Evolutionary conservation across 1,140 invertebrate species (phyloP), one percentile per base, ranked within the genome.

Genomic region (Arion vulgaris): DNA sequence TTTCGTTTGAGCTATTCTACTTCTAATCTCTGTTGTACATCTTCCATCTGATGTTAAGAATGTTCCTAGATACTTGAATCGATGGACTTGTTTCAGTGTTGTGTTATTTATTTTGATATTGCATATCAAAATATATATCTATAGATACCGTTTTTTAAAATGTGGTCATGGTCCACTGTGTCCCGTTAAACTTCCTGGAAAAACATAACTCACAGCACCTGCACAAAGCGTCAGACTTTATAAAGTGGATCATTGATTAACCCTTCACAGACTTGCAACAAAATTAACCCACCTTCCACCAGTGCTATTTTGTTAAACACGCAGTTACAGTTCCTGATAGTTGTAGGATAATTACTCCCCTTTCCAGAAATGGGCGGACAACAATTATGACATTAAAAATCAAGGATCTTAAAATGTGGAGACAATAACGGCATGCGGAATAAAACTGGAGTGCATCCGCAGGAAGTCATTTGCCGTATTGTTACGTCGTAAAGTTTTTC

Each of bases 381-480:
- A 66, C 28, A 66, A 66, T 66, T 66, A 66, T 66, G 62, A 66
- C 62, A 66, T 66, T 66, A 66, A 66, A n/a, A 66, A 66, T 66
- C 62, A 7, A 32, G 11, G 11, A 66, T 17, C n/a, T 32, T n/a
- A 5, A 32, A 66, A 66, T 32, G 62, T 66, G 62, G 62, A 66
- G n/a, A n/a, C n/a, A n/a, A 66, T 15, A 66, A 66, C 28, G n/a
- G 62, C 62, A 66, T 28, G 28, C n/a, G 11, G 17, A 66, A 66
- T 7, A 66, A 66, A 28, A 23, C 62, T 23, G 2, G 62, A 66
- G 62, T 34, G 17, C 17, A 66, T 66, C 62, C 62, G 62, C 62
- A 66, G 62, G 62, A 66, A 66, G 62, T 66, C 62, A 66, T 66
- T 66, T 28, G 11, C 7, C n/a, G 62, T 7, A 66, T 66, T 66